These are phyloP conservation scores for Steatocranus sp. DNA, from an alignment of 2,797 vertebrate species.

Conservation along the genomic window DNA sequence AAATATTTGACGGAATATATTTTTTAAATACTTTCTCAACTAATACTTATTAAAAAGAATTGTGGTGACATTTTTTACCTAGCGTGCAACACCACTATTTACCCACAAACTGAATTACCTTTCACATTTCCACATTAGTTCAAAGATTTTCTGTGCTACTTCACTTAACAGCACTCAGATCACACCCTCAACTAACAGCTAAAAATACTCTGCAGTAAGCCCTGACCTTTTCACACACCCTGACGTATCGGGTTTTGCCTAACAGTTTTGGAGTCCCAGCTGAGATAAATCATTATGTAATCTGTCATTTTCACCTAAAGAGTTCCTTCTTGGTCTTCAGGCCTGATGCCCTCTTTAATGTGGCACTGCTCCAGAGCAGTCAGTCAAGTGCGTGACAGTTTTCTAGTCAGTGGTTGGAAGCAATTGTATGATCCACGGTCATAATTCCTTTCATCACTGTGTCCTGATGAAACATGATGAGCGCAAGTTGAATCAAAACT, in stretches of 20 bases:
- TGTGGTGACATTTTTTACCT: background rate
- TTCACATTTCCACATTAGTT: background rate
- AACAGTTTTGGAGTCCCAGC: background rate
- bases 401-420: conserved; percentile 13
- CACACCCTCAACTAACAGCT: conserved; percentile 10
- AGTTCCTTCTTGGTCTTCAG: conserved; percentile 29
- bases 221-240: conserved; percentile 50
- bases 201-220: conserved; percentile 57
- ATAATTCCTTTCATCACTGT: conserved; percentile 34
- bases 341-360: background rate
- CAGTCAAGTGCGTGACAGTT: conserved; percentile 25
- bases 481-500: background rate
- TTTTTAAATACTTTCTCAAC: background rate
- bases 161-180: conserved; percentile 1
- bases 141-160: background rate
- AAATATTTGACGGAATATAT: background rate
- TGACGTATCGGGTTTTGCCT: conserved; percentile 46
- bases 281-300: conserved; percentile 52
- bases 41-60: background rate
- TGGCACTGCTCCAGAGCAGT: conserved; percentile 13
- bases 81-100: background rate
- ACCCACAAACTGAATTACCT: background rate
- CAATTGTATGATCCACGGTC: conserved; percentile 18
- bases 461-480: conserved; percentile 30
- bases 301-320: conserved; percentile 32